A percentile compares a stretch with the other conserved stretches of the same genome.
phyloP scores from a whole-genome alignment of 2,888 invertebrate species.

The Nebria salina region DNA sequence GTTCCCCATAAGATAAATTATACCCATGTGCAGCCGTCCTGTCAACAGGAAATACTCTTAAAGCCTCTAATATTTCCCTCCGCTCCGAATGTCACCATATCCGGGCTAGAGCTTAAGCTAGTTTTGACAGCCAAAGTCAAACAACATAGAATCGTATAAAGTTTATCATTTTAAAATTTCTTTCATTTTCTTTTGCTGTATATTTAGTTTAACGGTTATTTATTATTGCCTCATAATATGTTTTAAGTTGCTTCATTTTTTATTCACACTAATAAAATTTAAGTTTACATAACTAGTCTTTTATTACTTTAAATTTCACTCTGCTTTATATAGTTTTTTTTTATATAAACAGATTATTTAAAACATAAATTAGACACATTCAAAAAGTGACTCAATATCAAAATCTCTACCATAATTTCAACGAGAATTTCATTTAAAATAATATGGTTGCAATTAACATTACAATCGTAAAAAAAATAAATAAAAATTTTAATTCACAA shows the following conservation, averaged over 20 bases:
- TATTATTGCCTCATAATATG: not conserved
- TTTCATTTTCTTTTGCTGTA: not conserved
- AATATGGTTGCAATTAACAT: too few species aligned
- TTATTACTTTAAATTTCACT: not conserved
- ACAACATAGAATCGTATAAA: conserved; percentile 36
- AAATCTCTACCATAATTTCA: too few species aligned
- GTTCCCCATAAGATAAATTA: conserved; percentile 24
- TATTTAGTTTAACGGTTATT: conserved; percentile 5
- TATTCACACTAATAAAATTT: not conserved
- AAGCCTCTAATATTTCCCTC: conserved; percentile 37
- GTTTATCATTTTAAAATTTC: conserved; percentile 14
- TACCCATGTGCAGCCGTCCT: conserved; percentile 31
- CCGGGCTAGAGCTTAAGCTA: conserved; percentile 16
- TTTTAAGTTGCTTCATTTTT: not conserved
- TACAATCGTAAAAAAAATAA: too few species aligned
- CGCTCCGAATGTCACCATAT: conserved; percentile 20
- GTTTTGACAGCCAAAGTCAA: conserved; percentile 38
- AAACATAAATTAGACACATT: too few species aligned
- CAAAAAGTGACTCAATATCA: too few species aligned
- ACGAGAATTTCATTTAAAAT: too few species aligned
- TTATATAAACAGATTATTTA: not conserved
- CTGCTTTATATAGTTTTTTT: not conserved
- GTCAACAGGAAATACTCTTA: conserved; percentile 25
- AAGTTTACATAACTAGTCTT: not conserved
- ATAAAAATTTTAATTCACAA: too few species aligned